Percentiles rank a stretch among this genome's conserved stretches.
Conservation (phyloP, 2,888 invertebrate genomes). For the Apotomis capreana region DNA sequence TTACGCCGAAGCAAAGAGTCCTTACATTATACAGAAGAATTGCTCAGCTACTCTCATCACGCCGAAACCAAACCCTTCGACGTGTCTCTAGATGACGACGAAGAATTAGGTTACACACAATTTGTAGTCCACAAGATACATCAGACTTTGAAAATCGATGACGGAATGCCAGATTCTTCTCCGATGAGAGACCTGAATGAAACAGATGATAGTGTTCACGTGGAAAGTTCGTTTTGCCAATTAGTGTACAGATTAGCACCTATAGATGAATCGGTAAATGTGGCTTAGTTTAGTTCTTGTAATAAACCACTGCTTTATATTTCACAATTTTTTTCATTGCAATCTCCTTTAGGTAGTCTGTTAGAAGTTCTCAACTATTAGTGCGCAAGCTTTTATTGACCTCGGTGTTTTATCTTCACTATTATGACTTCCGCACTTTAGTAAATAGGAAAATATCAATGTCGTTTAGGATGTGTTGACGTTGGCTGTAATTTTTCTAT, state of each 20-base stretch:
- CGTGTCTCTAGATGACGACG: constrained; percentile 55
- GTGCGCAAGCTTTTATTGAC: constrained; percentile 1
- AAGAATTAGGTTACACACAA: constrained; percentile 63
- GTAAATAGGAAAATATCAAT: neutral
- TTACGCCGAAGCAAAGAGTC: constrained; percentile 56
- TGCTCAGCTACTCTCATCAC: constrained; percentile 63
- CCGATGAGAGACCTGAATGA: constrained; percentile 62
- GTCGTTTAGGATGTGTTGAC: neutral
- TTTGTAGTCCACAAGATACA: constrained; percentile 72
- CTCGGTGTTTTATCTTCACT: neutral
- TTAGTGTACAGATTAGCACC: constrained; percentile 68
- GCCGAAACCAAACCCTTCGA: constrained; percentile 54
- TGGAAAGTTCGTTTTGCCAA: constrained; percentile 54
- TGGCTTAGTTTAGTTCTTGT: constrained; percentile 42
- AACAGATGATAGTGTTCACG: constrained; percentile 45
- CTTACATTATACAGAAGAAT: constrained; percentile 53
- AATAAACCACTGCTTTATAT: constrained; percentile 41
- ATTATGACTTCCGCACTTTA: constrained; percentile 3
- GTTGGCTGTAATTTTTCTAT: no score
- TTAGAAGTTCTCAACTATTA: neutral
- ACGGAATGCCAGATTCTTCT: constrained; percentile 70
- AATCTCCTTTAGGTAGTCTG: neutral
- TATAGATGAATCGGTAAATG: constrained; percentile 65
- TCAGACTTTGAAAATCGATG: constrained; percentile 61
- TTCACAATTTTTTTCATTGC: constrained; percentile 34